These are phyloP conservation scores for Phaetusa simplex DNA, from an alignment of 2,113 vertebrate species.

Conservation along the genomic window DNA sequence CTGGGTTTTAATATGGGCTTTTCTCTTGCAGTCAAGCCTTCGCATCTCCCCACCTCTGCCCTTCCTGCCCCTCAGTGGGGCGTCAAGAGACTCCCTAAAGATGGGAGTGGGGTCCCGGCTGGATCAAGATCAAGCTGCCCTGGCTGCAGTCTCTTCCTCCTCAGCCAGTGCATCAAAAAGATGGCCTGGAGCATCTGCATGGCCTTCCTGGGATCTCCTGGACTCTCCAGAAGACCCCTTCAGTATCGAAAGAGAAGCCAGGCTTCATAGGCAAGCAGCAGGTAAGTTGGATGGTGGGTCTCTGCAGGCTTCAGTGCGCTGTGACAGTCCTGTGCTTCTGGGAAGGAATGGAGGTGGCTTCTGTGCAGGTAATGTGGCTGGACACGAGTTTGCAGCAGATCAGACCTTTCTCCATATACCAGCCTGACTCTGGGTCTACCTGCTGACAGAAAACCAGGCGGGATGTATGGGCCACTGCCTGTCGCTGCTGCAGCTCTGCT, in stretches of 20 bases:
- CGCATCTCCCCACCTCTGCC: conserved; percentile 94
- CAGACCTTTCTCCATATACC: background rate
- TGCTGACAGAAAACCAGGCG: background rate
- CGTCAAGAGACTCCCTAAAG: conserved; percentile 89
- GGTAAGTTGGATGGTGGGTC: conserved; percentile 64
- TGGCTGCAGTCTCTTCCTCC: conserved; percentile 81
- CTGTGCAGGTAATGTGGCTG: background rate
- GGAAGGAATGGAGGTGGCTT: background rate
- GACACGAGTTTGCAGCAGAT: background rate
- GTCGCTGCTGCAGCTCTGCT: background rate
- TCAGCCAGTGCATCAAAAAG: conserved; percentile 83
- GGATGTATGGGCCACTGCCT: background rate
- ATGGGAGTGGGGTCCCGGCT: conserved; percentile 82
- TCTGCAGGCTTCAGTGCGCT: background rate
- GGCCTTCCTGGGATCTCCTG: conserved; percentile 89
- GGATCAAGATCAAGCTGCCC: conserved; percentile 86
- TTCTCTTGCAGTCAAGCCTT: conserved; percentile 85
- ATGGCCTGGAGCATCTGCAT: conserved; percentile 89
- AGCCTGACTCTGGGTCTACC: background rate
- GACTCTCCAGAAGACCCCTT: conserved; percentile 90
- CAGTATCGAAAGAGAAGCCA: conserved; percentile 95
- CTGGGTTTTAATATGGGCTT: background rate
- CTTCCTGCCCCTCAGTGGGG: conserved; percentile 84
- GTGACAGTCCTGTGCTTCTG: no score
- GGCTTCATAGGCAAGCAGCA: conserved; percentile 94